phyloP scores from a whole-genome alignment of 2,797 vertebrate species.

The Sciurus carolinensis region DNA sequence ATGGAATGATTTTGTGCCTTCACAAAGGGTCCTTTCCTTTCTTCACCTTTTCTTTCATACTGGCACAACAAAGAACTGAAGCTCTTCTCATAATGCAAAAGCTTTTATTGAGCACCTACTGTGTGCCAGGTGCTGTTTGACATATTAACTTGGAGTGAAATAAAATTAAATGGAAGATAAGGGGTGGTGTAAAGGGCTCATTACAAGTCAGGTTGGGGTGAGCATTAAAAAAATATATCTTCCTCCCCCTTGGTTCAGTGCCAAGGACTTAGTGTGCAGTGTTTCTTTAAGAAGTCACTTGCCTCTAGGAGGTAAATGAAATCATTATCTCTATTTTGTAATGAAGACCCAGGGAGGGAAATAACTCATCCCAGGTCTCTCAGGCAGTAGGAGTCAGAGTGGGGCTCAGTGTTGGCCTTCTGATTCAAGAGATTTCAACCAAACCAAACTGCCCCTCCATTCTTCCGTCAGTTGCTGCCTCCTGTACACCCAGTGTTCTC shows the following conservation, averaged over 20 bases:
- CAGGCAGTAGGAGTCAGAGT: not conserved
- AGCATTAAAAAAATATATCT: not conserved
- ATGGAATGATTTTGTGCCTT: not conserved
- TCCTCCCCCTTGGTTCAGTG: not conserved
- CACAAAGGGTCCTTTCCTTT: not conserved
- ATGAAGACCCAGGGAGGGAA: not conserved
- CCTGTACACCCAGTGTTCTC: not conserved
- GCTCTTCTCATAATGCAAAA: not conserved
- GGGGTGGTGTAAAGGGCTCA: not conserved
- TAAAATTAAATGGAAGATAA: not conserved
- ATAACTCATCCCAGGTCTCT: accelerated
- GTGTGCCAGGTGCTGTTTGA: not conserved
- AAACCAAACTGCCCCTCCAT: not conserved
- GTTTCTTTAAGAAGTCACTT: not conserved
- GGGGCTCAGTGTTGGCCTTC: not conserved
- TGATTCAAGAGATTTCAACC: not conserved
- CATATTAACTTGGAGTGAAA: not conserved
- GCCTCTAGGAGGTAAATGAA: not conserved
- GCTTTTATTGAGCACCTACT: not conserved
- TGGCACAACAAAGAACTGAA: not conserved
- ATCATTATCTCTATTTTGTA: not conserved
- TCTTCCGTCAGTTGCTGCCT: not conserved
- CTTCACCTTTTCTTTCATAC: not conserved
- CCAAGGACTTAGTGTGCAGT: not conserved
- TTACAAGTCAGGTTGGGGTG: accelerated